These are phyloP conservation scores for Coelopa frigida DNA, from an alignment of 1,140 invertebrate genomes.

Conservation along the genomic window DNA sequence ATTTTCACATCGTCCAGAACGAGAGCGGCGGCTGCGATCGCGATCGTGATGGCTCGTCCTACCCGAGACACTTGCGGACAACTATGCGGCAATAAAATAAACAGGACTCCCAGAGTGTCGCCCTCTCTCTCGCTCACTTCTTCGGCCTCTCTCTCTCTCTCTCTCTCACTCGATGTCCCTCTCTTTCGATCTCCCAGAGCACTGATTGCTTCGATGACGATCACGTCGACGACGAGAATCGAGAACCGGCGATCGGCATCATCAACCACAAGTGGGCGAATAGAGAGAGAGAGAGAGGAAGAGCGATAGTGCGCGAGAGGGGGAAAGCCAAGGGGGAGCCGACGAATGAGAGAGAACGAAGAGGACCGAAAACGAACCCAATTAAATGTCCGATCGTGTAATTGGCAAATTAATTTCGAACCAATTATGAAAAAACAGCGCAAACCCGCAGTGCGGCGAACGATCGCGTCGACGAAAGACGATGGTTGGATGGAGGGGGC, in stretches of 20 bases:
- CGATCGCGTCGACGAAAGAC: too few relatives aligned
- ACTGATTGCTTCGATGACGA: too few relatives aligned
- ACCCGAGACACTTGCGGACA: background rate
- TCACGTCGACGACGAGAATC: too few relatives aligned
- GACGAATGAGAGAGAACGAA: slow-evolving; percentile 7
- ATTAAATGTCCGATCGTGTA: slow-evolving; percentile 46
- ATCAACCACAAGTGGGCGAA: background rate
- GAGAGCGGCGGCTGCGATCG: background rate
- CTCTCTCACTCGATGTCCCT: too few relatives aligned
- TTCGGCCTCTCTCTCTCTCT: too few relatives aligned
- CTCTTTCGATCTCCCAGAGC: too few relatives aligned
- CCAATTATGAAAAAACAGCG: slow-evolving; percentile 33
- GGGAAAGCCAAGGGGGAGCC: background rate
- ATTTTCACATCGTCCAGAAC: slow-evolving; percentile 4
- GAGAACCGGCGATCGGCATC: background rate
- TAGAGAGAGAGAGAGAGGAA: background rate
- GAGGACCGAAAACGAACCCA: slow-evolving; percentile 26
- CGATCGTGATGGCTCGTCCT: background rate
- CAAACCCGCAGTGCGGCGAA: slow-evolving; percentile 4
- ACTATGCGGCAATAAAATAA: slow-evolving; percentile 10
- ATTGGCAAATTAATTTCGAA: slow-evolving; percentile 46
- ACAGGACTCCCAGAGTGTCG: slow-evolving; percentile 1
- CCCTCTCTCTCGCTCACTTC: too few relatives aligned
- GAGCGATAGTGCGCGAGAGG: background rate
- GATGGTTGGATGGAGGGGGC: too few relatives aligned